These are phyloP conservation scores for Acanthurus tractus DNA, from an alignment of 2,797 vertebrate genomes.

Conservation along the genomic window DNA sequence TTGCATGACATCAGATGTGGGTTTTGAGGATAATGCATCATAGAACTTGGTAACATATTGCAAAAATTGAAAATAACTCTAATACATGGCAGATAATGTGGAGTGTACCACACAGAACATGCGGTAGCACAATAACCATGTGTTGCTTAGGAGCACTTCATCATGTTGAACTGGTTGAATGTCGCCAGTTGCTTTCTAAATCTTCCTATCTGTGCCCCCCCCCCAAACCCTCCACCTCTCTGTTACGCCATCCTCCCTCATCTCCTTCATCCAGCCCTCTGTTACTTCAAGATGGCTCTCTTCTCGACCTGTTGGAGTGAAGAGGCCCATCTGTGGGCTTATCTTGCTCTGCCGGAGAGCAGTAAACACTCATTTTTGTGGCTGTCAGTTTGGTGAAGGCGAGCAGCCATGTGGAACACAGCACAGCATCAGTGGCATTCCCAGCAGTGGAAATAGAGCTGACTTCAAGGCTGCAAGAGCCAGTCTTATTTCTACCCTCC, in stretches of 20 bases:
- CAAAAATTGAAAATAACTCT: neutral
- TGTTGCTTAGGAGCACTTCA: neutral
- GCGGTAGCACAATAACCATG: constrained; percentile 4
- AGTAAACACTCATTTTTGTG: constrained; percentile 84
- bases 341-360: constrained; percentile 73
- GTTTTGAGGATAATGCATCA: neutral
- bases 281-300: constrained; percentile 54
- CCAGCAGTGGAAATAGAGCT: constrained; percentile 63
- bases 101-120: constrained; percentile 4
- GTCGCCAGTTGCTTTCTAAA: constrained; percentile 39
- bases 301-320: constrained; percentile 71
- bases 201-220: constrained; percentile 29
- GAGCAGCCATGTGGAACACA: constrained; percentile 74
- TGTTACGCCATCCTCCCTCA: constrained; percentile 6
- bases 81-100: constrained; percentile 21
- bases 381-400: constrained; percentile 80
- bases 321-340: constrained; percentile 75
- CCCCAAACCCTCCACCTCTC: neutral
- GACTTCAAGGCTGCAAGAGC: constrained; percentile 47
- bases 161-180: constrained; percentile 28
- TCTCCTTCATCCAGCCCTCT: constrained; percentile 45
- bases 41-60: neutral
- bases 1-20: neutral
- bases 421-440: constrained; percentile 54
- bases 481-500: constrained; percentile 27